Conservation (phyloP, 2,888 invertebrate species). For the Sialis fuliginosa region DNA sequence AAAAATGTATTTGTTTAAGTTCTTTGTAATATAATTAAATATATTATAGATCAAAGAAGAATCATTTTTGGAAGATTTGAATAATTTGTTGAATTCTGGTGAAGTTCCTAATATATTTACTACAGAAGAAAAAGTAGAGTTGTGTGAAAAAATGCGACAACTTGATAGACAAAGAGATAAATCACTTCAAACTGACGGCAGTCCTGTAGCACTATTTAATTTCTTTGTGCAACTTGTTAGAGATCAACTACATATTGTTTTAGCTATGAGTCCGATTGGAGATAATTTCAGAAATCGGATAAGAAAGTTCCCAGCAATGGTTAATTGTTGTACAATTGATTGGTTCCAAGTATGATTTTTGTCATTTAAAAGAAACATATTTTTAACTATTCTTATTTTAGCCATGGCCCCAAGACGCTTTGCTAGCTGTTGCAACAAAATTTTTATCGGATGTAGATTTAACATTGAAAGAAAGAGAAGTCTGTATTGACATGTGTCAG, state of each 20-base stretch:
- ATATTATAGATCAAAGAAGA: conserved; percentile 67
- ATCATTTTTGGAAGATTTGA: conserved; percentile 82
- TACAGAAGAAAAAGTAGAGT: conserved; percentile 72
- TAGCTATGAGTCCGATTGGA: conserved; percentile 85
- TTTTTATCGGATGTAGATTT: conserved; percentile 69
- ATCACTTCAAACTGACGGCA: conserved; percentile 80
- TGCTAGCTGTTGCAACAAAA: conserved; percentile 70
- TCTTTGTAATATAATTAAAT: neutral
- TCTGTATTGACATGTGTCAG: conserved; percentile 79
- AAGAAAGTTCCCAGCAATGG: conserved; percentile 79
- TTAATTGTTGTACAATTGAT: conserved; percentile 91
- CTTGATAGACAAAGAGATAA: conserved; percentile 79
- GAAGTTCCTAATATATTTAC: conserved; percentile 84
- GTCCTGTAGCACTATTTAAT: conserved; percentile 76
- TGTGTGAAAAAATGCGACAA: conserved; percentile 84
- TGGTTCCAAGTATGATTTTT: conserved; percentile 59
- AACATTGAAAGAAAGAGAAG: conserved; percentile 48
- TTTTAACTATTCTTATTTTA: conserved; percentile 18
- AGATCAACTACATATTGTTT: conserved; percentile 76
- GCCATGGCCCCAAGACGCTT: conserved; percentile 87
- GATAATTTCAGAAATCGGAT: conserved; percentile 66
- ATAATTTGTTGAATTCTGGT: conserved; percentile 80
- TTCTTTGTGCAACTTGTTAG: conserved; percentile 75
- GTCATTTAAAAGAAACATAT: neutral
- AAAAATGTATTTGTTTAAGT: neutral